Evolutionary conservation across 2,113 vertebrate genomes (phyloP), one percentile per base, ranked within the genome.

Genomic region (Mobula hypostoma): DNA sequence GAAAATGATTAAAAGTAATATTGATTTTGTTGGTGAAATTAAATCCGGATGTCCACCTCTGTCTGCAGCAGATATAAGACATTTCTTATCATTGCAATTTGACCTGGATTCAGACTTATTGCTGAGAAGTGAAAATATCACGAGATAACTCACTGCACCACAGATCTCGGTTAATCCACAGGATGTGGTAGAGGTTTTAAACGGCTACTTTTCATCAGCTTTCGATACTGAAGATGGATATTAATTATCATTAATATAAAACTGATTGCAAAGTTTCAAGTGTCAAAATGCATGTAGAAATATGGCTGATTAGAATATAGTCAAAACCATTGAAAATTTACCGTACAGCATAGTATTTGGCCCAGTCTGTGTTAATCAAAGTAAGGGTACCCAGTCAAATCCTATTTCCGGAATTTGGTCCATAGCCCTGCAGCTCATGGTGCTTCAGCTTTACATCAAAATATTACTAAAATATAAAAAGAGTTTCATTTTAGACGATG

Each of bases 101-200:
- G 83, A 63, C 56, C 83, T 87, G 83, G 56, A 87, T 87, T 87
- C 58, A 61, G 58, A 87, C 24, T 12, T 27, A 61, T 11, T 14
- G 48, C 27, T 56, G 48, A 58, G 48, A 87, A 87, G 83, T 87
- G 24, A 87, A 87, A n/a, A 85, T 4, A 85, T 3, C 56, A 61
- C 29, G 21, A 61, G 83, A 87, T 87, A 14, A 87, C 24, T 61
- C 24, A 61, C 83, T 58, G 12, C 24, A 87, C 27, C 56, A 61
- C 83, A 87, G 83, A 87, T 87, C 12, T 61, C 7, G 83, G 82
- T n/a, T 87, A 56, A 63, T 56, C 29, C 56, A 40, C 82, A 87
- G 83, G 83, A 87, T 87, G 56, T 87, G 83, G 83, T 27, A 12
- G 56, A 63, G 27, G 24, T 87, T 58, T 87, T 87, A 87, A 87